Base-by-base conservation (phyloP, 92 coral and sea anemone species). In the Epizoanthus illoricatus region DNA sequence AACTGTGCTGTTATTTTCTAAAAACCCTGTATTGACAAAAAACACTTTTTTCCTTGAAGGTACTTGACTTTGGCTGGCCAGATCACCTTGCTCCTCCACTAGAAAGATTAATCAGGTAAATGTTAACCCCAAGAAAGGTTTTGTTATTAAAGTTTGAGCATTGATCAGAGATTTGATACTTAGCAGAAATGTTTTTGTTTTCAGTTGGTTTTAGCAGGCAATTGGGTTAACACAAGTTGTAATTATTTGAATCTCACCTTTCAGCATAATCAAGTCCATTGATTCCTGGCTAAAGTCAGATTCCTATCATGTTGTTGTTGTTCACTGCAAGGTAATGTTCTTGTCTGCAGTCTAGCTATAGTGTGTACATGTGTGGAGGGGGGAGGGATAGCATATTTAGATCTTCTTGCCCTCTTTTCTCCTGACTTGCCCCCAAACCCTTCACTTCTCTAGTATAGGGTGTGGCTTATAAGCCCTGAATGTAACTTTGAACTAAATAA, bases 61-160 rank as follows among this genome's bases (percentile, higher is more conserved):
- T 95, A 7, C 80, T 95, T n/a, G 98, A 95, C 76, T 95, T 95
- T 86, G 98, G 98, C 86, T 95, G 98, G 98, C 98, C 98, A 5
- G 98, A 95, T 64, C 98, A 95, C 58, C 81, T 93, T 40, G 98
- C 98, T n/a, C 98, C 98, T 23, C 98, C 98, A 8, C 42, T 95
- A 55, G 98, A 93, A 82, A 90, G 98, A 76, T 84, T 95, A 15
- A 91, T 91, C 62, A 95, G 98, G 98, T 89, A 92, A 41, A 73
- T 58, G 64, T 13, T 33, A 4, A 41, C 73, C 43, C 73, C 7
- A 69, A 13, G 2, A 69, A 33, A n/a, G 7, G 43, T 19, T 28
- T 18, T 24, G n/a, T 33, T 57, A 11, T 7, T 10, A 45, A 43
- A 49, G 12, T 7, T 47, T 67, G 18, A n/a, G 10, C 40, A n/a